These are phyloP conservation scores for Datnioides undecimradiatus DNA, from an alignment of 2,113 vertebrate genomes.

Conservation along the genomic window DNA sequence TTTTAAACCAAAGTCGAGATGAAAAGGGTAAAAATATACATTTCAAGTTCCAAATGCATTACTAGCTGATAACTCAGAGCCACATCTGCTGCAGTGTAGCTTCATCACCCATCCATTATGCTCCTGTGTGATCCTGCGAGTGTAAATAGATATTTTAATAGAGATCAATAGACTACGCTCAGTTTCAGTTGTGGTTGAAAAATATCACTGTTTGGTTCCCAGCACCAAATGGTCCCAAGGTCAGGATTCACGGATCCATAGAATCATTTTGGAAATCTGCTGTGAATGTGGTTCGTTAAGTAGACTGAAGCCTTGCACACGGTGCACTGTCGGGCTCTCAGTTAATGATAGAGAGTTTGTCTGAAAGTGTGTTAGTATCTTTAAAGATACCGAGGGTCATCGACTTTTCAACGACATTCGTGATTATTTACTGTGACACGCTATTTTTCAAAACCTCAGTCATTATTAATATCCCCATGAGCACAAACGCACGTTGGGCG, in stretches of 20 bases:
- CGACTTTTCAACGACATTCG: neutral
- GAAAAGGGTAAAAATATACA: constrained; percentile 38
- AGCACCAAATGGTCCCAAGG: neutral
- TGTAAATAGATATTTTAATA: constrained; percentile 27
- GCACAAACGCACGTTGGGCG: neutral
- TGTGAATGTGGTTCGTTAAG: constrained; percentile 47
- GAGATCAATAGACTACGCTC: constrained; percentile 2
- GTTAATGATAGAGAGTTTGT: constrained; percentile 32
- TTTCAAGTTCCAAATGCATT: constrained; percentile 43
- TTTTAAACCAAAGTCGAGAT: constrained; percentile 68
- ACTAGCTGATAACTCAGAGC: constrained; percentile 28
- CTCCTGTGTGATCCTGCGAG: constrained; percentile 14
- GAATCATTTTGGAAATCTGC: constrained; percentile 19
- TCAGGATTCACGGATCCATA: constrained; percentile 3
- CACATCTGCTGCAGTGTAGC: neutral
- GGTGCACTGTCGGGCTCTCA: constrained; percentile 22
- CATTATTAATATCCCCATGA: neutral
- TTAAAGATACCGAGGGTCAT: neutral
- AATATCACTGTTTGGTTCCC: constrained; percentile 5
- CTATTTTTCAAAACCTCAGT: neutral
- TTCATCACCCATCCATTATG: neutral
- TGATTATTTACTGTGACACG: neutral
- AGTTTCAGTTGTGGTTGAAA: constrained; percentile 5
- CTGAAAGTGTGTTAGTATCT: constrained; percentile 8
- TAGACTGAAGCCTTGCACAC: constrained; percentile 50